A percentile compares a stretch with the other conserved stretches of the same genome.
These are phyloP conservation scores for Hepsetus odoe DNA, from an alignment of 2,113 vertebrate genomes.

Conservation along the genomic window DNA sequence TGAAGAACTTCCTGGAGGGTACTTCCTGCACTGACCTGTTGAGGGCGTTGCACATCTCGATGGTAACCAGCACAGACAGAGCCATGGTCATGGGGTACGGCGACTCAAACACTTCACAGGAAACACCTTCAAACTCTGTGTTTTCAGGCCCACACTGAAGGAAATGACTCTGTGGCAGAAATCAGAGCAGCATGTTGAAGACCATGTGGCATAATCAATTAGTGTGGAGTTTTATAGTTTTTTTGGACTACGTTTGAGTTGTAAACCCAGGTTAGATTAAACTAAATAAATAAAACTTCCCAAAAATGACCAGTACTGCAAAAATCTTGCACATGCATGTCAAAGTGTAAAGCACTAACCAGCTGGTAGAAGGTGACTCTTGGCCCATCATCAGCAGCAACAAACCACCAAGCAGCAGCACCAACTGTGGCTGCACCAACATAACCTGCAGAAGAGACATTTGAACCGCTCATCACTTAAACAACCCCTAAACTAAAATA, in stretches of 20 bases:
- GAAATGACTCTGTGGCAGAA: constrained; percentile 87
- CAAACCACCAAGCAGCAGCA: constrained; percentile 98
- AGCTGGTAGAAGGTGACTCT: constrained; percentile 93
- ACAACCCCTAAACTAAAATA: no score
- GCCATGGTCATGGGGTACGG: constrained; percentile 99
- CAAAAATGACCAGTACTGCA: no score
- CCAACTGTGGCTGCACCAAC: constrained; percentile 96
- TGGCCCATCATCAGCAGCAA: constrained; percentile 95
- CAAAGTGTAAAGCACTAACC: constrained; percentile 70
- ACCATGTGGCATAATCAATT: no score
- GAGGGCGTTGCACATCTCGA: constrained; percentile 99
- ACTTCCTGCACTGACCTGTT: constrained; percentile 85
- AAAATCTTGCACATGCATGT: not conserved
- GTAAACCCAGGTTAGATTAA: no score
- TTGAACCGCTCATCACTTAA: not conserved
- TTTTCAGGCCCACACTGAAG: constrained; percentile 94
- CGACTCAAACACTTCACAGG: constrained; percentile 93
- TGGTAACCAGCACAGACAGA: constrained; percentile 95
- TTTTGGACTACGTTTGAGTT: no score
- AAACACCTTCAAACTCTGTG: constrained; percentile 83
- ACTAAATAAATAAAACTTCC: no score
- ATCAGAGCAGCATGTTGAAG: not conserved
- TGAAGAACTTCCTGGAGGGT: no score
- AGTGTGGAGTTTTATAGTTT: no score
- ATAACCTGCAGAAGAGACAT: constrained; percentile 78